Evolutionary conservation across 2,888 invertebrate species (phyloP), one percentile per base, ranked within the genome.

Genomic region (Dinocampus coccinellae): DNA sequence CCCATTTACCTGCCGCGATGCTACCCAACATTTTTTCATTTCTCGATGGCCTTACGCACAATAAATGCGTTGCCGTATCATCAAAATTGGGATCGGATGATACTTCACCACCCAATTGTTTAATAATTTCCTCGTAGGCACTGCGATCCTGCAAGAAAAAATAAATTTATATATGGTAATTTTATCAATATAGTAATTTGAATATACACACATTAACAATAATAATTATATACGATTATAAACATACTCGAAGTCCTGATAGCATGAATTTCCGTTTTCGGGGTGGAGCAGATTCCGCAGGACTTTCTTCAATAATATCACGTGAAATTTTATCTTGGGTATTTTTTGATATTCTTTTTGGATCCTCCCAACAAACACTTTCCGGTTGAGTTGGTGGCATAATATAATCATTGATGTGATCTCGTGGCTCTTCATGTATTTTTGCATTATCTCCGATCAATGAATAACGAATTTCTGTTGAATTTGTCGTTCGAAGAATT

Each of bases 11-110:
- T 0, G 94, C 91, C 0, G 97, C 97, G 73, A 98, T 92, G 72
- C 94, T 93, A 0, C 94, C 93, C 29, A 98, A 89, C 88, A 95
- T 92, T 89, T 97, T 97, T 89, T 97, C 97, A 83, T 95, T 97
- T 71, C 96, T 91, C 9, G 91, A 90, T 0, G 93, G 92, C 81
- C 92, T 92, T 57, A 92, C 90, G 78, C 95, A 94, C 34, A 97
- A 88, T 24, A 97, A 88, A 84, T 97, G 97, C 0, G 95, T 95
- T 63, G 92, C 91, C 0, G 87, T 86, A 0, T 90, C 87, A 82
- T 95, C 93, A 81, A 91, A 93, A 77, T 82, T 79, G 9, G 86
- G 75, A 0, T 90, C 88, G 9, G 90, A 90, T 10, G 91, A 90
- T 10, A 94, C 90, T 16, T 87, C 88, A 0, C 93, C 95, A 53